phyloP scores from a whole-genome alignment of 2,797 vertebrate species.

The Malacoctenus gilli region DNA sequence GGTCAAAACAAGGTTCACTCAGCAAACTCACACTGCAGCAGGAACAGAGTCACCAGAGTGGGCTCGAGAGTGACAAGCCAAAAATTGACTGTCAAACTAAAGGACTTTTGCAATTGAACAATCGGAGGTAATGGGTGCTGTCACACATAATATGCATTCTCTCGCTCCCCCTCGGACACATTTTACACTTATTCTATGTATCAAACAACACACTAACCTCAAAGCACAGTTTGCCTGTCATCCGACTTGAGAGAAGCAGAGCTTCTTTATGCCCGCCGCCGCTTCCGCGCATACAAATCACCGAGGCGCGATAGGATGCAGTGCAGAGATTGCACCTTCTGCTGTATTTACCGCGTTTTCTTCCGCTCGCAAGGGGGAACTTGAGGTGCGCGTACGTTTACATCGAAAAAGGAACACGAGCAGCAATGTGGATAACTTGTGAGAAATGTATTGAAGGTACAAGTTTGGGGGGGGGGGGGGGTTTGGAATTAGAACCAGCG shows the following conservation, averaged over 20 bases:
- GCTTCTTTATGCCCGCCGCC: conserved; percentile 1
- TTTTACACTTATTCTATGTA: conserved; percentile 5
- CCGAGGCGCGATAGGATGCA: background rate
- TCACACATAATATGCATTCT: background rate
- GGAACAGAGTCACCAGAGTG: background rate
- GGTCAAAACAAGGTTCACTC: background rate
- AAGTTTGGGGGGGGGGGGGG: no score
- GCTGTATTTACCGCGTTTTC: conserved; percentile 6
- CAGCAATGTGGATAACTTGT: no score
- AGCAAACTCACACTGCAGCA: background rate
- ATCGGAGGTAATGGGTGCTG: conserved; percentile 4
- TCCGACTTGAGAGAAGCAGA: conserved; percentile 14
- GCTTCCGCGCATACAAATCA: conserved; percentile 11
- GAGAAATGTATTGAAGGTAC: no score
- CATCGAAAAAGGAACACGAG: background rate
- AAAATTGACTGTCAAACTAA: background rate
- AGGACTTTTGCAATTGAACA: background rate
- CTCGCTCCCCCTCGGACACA: background rate
- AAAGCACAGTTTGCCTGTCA: conserved; percentile 16
- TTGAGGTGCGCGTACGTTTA: background rate
- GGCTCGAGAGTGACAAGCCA: background rate
- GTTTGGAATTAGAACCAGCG: no score
- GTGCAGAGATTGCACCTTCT: conserved; percentile 8
- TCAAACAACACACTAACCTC: background rate
- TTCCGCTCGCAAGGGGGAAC: background rate